These are phyloP conservation scores for Adrianichthys oophorus DNA, from an alignment of 2,797 vertebrate species.

Conservation along the genomic window DNA sequence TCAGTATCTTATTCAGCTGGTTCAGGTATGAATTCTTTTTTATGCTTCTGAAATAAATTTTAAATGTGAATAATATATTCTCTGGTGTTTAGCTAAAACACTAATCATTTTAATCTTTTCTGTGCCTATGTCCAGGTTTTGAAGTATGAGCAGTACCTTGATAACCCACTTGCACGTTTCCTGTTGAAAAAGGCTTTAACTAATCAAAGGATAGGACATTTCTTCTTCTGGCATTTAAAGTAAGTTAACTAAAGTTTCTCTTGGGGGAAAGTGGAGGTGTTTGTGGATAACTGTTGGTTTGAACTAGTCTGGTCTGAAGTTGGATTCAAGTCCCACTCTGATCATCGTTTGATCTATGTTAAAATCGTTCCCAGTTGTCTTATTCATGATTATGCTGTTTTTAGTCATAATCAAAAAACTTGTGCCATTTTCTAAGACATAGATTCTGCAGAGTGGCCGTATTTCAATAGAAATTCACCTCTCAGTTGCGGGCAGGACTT, in stretches of 20 bases:
- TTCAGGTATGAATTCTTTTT: conserved; percentile 82
- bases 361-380: no score
- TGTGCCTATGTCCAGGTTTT: conserved; percentile 81
- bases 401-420: no score
- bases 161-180: conserved; percentile 95
- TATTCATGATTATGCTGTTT: no score
- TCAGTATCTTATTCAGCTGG: conserved; percentile 97
- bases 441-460: no score
- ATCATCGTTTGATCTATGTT: no score
- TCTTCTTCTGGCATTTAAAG: conserved; percentile 99
- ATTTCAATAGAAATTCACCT: no score
- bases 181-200: conserved; percentile 96
- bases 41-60: not conserved
- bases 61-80: not conserved
- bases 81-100: not conserved
- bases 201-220: conserved; percentile 99
- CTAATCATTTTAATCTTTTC: conserved; percentile 4
- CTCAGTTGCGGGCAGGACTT: no score
- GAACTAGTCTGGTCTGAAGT: conserved; percentile 11
- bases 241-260: conserved; percentile 73
- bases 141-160: conserved; percentile 98
- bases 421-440: no score
- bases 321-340: not conserved
- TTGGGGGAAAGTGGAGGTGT: conserved; percentile 8
- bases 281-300: conserved; percentile 26